Base-by-base conservation (phyloP, 2,113 vertebrate species). In the Tragelaphus imberbis region DNA sequence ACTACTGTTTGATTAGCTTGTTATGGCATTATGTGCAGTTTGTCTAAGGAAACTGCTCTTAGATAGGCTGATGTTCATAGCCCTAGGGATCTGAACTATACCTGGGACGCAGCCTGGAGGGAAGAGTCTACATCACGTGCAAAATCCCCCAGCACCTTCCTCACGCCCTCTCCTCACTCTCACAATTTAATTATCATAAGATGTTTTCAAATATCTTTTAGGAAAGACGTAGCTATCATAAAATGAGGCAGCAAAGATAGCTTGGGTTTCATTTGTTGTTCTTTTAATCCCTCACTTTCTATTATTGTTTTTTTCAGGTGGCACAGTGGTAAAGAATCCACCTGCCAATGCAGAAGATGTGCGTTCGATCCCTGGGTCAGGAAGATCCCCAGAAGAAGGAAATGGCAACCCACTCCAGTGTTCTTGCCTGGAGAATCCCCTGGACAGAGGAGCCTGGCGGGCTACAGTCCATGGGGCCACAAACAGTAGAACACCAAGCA, bases 41-140 rank as follows among this genome's bases (percentile, higher is more conserved):
- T 55, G 8, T 79, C 27, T 87, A 23, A 36, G 23, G 28, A n/a
- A 84, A 79, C 27, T 11, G 15, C 36, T 68, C 4, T 27, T 36
- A 84, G 19, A 40, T 10, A 6, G 36, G 40, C 23, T 28, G 1
- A 6, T 49, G 40, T 68, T 33, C 21, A 40, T 23, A 36, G 51
- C 16, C 17, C 79, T 84, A 30, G 12, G 23, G 2, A 8, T 59
- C 44, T 27, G 77, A 44, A 86, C 28, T 53, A 2, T 6, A 28
- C 36, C 53, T n/a, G 33, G 65, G 28, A 55, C 1, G 7, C 12
- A 25, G 51, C 58, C 10, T 12, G 30, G 27, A 59, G 5, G 65
- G 25, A 68, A 65, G 23, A 1, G 14, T 63, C 11, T 15, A 23
- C 0, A 14, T 36, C 16, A 36, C 0, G 2, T 2, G 36, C 27